Evolutionary conservation across 2,888 invertebrate species (phyloP).

Genomic region (Pyrrhosoma nymphula): DNA sequence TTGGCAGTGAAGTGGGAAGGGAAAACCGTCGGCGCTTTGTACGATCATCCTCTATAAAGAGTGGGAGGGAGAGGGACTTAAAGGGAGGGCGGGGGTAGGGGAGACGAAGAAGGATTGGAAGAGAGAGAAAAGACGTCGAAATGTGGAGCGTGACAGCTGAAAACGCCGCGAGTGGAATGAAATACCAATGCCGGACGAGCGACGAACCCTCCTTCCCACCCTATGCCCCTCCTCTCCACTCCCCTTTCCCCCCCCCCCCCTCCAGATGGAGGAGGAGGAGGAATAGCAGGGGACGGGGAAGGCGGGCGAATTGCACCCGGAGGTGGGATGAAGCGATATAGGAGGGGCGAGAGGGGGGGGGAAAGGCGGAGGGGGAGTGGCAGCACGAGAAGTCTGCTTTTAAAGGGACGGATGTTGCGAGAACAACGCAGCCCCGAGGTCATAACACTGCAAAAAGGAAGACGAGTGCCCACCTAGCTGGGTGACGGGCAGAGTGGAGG

Average conservation of each 20-base stretch:
- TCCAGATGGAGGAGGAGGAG: no score
- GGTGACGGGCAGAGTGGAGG: background rate
- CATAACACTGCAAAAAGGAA: background rate
- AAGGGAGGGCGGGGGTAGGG: background rate
- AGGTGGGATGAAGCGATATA: background rate
- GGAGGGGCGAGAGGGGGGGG: background rate
- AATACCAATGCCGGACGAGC: constrained; percentile 18
- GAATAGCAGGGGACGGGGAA: background rate
- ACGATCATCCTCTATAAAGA: background rate
- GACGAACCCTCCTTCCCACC: background rate
- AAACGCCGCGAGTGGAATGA: constrained; percentile 14
- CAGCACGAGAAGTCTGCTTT: background rate
- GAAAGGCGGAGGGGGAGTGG: background rate
- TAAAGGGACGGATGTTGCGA: constrained; percentile 18
- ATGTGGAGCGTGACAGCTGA: constrained; percentile 45
- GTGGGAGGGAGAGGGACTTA: background rate
- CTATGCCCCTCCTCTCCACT: no score
- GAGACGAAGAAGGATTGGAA: background rate
- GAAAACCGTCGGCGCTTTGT: background rate
- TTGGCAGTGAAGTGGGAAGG: background rate
- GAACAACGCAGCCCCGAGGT: background rate
- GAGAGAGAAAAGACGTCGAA: background rate
- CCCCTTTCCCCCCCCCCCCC: no score
- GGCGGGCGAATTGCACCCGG: background rate
- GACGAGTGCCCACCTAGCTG: constrained; percentile 1